Conservation (phyloP, 2,888 invertebrate genomes). For the Drosophila pegasa region DNA sequence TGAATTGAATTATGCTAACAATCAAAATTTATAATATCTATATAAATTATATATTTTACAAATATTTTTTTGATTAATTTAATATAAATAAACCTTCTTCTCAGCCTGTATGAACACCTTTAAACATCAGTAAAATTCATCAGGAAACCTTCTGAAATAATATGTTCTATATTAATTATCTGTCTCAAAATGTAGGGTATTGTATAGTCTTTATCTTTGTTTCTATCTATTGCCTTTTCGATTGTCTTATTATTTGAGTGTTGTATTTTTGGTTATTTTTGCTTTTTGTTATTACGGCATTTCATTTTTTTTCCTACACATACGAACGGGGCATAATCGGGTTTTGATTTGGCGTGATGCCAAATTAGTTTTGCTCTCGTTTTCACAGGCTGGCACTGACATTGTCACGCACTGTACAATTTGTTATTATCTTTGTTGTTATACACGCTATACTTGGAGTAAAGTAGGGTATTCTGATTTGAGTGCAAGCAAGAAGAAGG, state of each 20-base stretch:
- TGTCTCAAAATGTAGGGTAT: neutral
- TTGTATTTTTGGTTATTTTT: conserved; percentile 14
- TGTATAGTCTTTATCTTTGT: neutral
- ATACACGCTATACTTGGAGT: neutral
- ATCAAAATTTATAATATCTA: too few species aligned
- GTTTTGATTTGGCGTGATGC: conserved; percentile 62
- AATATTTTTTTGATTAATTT: neutral
- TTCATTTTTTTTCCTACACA: conserved; percentile 38
- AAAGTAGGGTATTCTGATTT: neutral
- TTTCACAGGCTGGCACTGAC: conserved; percentile 72
- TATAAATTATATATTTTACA: too few species aligned
- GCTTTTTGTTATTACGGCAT: conserved; percentile 23
- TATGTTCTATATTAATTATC: neutral
- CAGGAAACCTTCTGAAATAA: neutral
- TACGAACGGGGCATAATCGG: conserved; percentile 51
- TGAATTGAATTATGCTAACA: neutral
- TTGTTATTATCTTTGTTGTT: conserved; percentile 17
- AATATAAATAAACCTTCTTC: neutral
- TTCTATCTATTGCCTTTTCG: neutral
- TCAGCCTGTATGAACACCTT: too few species aligned
- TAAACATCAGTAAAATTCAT: too few species aligned
- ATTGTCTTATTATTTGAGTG: conserved; percentile 12
- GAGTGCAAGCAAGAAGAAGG: too few species aligned
- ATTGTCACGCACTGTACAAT: conserved; percentile 63
- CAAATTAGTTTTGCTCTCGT: conserved; percentile 75